Conservation (phyloP, 2,113 vertebrate genomes). For the Oreochromis aureus region DNA sequence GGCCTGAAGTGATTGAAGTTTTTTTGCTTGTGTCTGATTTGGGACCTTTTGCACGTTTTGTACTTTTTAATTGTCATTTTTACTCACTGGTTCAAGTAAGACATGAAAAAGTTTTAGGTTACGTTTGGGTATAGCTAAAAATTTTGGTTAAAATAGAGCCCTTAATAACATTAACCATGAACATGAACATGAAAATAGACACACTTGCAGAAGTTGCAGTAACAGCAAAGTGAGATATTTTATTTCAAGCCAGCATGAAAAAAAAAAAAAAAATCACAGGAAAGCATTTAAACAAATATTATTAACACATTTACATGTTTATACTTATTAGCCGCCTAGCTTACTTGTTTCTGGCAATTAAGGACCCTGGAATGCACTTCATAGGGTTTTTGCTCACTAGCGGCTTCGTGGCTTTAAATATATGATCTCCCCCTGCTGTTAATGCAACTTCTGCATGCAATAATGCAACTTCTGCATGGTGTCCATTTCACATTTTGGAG, state of each 20-base stretch:
- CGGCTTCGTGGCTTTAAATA: background rate
- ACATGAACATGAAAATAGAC: background rate
- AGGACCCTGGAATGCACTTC: background rate
- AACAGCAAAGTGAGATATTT: background rate
- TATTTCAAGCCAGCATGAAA: background rate
- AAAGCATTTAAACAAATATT: background rate
- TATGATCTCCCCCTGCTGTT: background rate
- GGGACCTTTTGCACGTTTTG: background rate
- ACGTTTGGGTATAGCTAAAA: background rate
- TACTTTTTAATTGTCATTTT: background rate
- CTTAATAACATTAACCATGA: background rate
- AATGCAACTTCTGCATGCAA: background rate
- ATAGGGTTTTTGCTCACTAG: background rate
- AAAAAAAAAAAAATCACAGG: background rate
- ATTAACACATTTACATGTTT: background rate
- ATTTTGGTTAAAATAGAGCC: background rate
- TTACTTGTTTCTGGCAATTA: accelerated
- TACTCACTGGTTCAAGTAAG: background rate
- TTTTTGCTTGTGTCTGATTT: background rate
- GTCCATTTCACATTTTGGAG: background rate
- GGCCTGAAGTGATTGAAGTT: background rate
- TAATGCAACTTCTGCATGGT: background rate
- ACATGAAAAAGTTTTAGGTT: background rate
- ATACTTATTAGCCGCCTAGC: background rate
- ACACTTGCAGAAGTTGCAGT: background rate